These are phyloP conservation scores for Pseudopleuronectes americanus DNA, from an alignment of 2,797 vertebrate genomes.

Conservation along the genomic window DNA sequence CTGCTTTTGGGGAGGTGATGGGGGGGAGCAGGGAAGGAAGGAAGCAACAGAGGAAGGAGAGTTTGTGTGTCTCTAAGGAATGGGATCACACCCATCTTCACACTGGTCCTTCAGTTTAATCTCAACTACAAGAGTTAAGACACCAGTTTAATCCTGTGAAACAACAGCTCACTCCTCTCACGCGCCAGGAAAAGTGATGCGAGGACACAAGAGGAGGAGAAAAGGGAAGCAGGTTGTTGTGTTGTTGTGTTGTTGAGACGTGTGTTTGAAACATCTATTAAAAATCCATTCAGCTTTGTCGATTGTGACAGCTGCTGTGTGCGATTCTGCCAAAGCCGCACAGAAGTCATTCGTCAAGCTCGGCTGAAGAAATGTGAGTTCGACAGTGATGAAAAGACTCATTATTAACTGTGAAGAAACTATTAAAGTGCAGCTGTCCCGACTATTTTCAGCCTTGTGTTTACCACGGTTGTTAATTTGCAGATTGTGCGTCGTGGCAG, in stretches of 20 bases:
- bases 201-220: no score
- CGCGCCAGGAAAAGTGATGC: no score
- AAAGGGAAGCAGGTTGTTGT: no score
- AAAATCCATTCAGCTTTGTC: no score
- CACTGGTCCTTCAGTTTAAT: neutral
- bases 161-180: no score
- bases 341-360: constrained; percentile 20
- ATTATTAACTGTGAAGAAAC: constrained; percentile 32
- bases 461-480: neutral
- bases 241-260: no score
- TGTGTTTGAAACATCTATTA: no score
- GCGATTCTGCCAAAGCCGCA: constrained; percentile 2
- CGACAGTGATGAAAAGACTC: constrained; percentile 22
- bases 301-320: no score
- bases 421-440: constrained; percentile 15
- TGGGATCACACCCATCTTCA: neutral
- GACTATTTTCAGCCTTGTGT: neutral
- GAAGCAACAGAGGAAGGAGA: neutral
- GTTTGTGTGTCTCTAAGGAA: neutral
- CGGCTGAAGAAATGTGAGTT: constrained; percentile 27
- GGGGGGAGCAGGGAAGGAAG: neutral
- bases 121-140: neutral
- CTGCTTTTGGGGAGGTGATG: no score
- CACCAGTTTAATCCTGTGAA: no score
- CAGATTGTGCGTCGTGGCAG: neutral